A percentile compares a stretch with the other conserved stretches of the same genome.
phyloP scores from a whole-genome alignment of 1,140 invertebrate species.

The Halotydeus destructor region DNA sequence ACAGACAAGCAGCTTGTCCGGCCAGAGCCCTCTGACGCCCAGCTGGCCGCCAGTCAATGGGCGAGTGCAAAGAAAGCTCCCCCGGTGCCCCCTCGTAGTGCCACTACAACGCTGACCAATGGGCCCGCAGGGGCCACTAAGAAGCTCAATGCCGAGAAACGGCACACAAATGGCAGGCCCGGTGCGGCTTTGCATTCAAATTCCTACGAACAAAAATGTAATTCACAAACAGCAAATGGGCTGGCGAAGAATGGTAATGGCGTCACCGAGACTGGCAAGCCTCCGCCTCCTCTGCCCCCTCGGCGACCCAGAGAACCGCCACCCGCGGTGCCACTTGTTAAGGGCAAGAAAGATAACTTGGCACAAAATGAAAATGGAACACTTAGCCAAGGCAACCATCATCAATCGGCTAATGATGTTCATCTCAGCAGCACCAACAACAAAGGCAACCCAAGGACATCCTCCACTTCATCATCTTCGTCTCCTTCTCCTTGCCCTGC shows the following conservation, averaged over 20 bases:
- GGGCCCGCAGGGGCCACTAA: background rate
- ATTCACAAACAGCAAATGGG: background rate
- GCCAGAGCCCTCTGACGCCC: no score
- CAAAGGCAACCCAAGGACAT: no score
- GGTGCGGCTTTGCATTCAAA: background rate
- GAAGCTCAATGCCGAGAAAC: background rate
- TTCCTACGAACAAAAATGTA: background rate
- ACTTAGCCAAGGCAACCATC: background rate
- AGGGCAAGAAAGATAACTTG: background rate
- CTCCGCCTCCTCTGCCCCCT: constrained; percentile 15
- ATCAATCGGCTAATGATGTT: no score
- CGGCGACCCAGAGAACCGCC: constrained; percentile 11
- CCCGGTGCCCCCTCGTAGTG: constrained; percentile 15
- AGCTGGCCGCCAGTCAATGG: no score
- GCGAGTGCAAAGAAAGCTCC: no score
- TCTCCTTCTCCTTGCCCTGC: no score
- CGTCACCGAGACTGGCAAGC: constrained; percentile 3
- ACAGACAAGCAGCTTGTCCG: no score
- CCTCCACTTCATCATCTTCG: no score
- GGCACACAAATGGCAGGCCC: background rate
- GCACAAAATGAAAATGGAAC: background rate
- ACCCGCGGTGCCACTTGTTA: constrained; percentile 2
- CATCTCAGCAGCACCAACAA: no score
- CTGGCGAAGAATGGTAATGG: background rate
- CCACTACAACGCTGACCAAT: constrained; percentile 9